phyloP scores from a whole-genome alignment of 2,888 invertebrate genomes.

The Pammene aurita region DNA sequence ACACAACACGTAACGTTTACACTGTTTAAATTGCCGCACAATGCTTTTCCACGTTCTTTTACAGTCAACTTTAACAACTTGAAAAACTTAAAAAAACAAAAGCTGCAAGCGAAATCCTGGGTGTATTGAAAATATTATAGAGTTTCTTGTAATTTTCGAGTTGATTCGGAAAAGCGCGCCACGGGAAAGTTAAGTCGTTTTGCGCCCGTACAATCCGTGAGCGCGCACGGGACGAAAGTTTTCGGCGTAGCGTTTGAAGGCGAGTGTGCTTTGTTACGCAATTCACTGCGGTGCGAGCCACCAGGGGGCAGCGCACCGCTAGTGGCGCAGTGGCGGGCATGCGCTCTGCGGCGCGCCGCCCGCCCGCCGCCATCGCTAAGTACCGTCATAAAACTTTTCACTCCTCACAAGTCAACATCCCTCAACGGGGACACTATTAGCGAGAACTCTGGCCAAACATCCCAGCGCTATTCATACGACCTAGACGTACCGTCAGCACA shows the following conservation, averaged over 20 bases:
- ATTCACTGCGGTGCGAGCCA: conserved; percentile 77
- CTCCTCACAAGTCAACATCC: conserved; percentile 53
- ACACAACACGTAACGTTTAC: conserved; percentile 73
- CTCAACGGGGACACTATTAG: conserved; percentile 40
- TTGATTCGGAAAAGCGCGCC: conserved; percentile 56
- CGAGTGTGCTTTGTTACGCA: conserved; percentile 82
- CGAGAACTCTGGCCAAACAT: conserved; percentile 17
- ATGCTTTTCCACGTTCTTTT: conserved; percentile 65
- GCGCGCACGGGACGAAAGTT: conserved; percentile 75
- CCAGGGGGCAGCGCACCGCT: conserved; percentile 79
- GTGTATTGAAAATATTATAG: conserved; percentile 46
- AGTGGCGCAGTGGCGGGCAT: conserved; percentile 83
- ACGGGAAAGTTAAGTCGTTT: conserved; percentile 75
- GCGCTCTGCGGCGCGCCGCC: conserved; percentile 61
- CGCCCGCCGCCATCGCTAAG: conserved; percentile 47
- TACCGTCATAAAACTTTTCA: conserved; percentile 61
- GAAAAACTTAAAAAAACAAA: conserved; percentile 60
- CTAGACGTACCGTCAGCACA: conserved; percentile 22
- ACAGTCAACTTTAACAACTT: conserved; percentile 69
- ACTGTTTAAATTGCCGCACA: conserved; percentile 64
- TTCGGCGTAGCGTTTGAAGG: conserved; percentile 72
- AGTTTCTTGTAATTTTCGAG: conserved; percentile 47
- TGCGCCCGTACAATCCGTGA: conserved; percentile 70
- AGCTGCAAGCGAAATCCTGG: conserved; percentile 53
- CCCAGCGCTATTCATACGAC: conserved; percentile 27